phyloP scores from a whole-genome alignment of 2,113 vertebrate genomes.

The Nicator chloris region DNA sequence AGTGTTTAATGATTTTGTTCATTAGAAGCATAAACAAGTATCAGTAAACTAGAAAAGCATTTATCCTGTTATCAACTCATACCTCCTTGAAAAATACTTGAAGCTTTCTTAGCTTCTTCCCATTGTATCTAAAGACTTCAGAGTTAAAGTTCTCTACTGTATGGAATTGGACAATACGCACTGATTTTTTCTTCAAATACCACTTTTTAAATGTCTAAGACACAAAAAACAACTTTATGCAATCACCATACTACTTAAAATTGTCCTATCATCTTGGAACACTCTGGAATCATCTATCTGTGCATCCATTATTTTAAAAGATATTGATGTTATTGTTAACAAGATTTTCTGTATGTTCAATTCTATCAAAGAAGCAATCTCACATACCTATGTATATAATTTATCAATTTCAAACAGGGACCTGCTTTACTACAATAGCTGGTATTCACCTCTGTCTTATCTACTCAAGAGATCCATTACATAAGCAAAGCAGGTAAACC shows the following conservation, averaged over 20 bases:
- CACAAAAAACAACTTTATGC: background rate
- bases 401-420: background rate
- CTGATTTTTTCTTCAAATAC: background rate
- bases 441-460: background rate
- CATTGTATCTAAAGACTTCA: background rate
- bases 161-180: background rate
- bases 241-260: background rate
- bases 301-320: background rate
- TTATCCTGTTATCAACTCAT: background rate
- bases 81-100: background rate
- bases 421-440: background rate
- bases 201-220: background rate
- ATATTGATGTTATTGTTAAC: background rate
- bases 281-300: background rate
- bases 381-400: background rate
- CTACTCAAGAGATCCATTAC: background rate
- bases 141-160: background rate
- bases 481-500: background rate
- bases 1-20: background rate
- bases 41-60: background rate
- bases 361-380: background rate
- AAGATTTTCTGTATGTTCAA: background rate
- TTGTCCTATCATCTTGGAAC: background rate
- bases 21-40: background rate
- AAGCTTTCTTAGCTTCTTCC: background rate